Evolutionary conservation across 1,140 invertebrate genomes (phyloP), one percentile per base, ranked within the genome.

Genomic region (Diplogasteroides magnus): DNA sequence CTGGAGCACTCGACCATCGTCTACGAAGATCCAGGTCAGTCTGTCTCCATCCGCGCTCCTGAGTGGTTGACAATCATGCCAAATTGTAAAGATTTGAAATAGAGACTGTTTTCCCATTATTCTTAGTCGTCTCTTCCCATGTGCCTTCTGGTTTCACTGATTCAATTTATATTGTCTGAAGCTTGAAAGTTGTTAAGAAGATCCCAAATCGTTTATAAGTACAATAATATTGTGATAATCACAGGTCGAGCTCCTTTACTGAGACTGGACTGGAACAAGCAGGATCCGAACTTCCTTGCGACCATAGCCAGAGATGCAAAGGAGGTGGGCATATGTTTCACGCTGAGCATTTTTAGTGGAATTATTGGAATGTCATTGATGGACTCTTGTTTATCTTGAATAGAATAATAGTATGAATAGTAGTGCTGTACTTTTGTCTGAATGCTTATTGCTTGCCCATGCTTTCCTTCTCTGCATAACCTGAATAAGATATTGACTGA

Each of bases 1-100:
- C 86, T 99, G 61, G 95, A 98, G 84, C 95, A 98, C 84, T 98
- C 96, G 1, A 99, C 96, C 6, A 99, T 99, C 77, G 97, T 99
- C 68, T 99, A 98, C 82, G 97, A 99, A 86, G 95, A 99, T 85
- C 91, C 92, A 0, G 88, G 91, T n/a, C n/a, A n/a, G n/a, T n/a
- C n/a, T n/a, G n/a, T n/a, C n/a, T n/a, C n/a, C n/a, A n/a, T n/a
- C n/a, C n/a, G n/a, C n/a, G n/a, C n/a, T n/a, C n/a, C n/a, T n/a
- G n/a, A n/a, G n/a, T n/a, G n/a, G n/a, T n/a, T n/a, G n/a, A n/a
- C n/a, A n/a, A n/a, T n/a, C n/a, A n/a, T n/a, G n/a, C n/a, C n/a
- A 6, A 48, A 48, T 48, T 48, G 37, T 48, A 11, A 48, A 11
- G 37, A 48, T 48, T 48, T 48, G 37, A 48, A 48, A 11, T 48